A percentile compares a stretch with the other conserved stretches of the same genome.
phyloP scores from a whole-genome alignment of 2,888 invertebrate genomes.

The Caenorhabditis sinica region DNA sequence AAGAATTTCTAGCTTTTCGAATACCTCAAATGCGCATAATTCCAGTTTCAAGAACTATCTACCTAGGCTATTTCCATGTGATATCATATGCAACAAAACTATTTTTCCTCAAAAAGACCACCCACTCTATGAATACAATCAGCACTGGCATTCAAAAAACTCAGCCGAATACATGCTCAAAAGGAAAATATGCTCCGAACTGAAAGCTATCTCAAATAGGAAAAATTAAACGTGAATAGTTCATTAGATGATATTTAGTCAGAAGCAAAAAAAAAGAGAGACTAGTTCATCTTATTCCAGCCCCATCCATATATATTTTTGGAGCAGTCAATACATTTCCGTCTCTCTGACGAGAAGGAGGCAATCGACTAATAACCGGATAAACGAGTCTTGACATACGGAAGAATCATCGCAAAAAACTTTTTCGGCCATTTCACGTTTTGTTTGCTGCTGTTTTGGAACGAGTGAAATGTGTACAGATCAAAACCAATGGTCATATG shows the following conservation, averaged over 20 bases:
- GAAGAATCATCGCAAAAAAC: constrained; percentile 18
- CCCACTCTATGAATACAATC: constrained; percentile 16
- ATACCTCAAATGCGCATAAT: neutral
- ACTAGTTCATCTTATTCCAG: neutral
- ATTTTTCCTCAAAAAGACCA: neutral
- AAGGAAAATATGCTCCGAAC: neutral
- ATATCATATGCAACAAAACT: neutral
- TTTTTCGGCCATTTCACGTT: constrained; percentile 1
- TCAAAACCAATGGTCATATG: neutral
- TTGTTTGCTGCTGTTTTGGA: constrained; percentile 12
- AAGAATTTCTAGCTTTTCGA: neutral
- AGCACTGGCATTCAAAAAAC: constrained; percentile 1
- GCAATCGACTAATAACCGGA: constrained; percentile 43
- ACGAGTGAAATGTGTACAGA: neutral
- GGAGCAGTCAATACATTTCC: constrained; percentile 32
- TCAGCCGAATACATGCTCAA: neutral
- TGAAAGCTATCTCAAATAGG: neutral
- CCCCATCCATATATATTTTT: constrained; percentile 18
- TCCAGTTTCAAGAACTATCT: neutral
- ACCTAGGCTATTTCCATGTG: neutral
- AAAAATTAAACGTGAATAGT: constrained; percentile 20
- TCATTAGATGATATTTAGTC: constrained; percentile 32
- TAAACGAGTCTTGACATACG: constrained; percentile 44
- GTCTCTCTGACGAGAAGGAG: neutral
- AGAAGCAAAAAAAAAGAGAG: neutral